These are phyloP conservation scores for Diadophis punctatus DNA, from an alignment of 2,113 vertebrate species.

Conservation along the genomic window DNA sequence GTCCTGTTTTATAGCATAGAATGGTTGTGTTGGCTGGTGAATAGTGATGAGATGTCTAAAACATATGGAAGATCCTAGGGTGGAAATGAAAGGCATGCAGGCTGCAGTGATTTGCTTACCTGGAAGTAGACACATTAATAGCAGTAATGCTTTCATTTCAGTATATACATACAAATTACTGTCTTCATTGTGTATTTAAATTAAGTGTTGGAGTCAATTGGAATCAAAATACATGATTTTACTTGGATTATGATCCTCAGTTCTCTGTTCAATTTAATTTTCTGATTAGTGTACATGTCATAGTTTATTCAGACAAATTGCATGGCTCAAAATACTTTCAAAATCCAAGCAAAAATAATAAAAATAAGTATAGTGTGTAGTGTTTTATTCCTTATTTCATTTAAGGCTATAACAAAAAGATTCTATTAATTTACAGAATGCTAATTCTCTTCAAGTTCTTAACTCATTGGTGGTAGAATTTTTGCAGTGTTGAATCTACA, in stretches of 20 bases:
- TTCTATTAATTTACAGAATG: accelerated
- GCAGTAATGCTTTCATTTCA: neutral
- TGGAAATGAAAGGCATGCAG: neutral
- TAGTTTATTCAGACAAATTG: neutral
- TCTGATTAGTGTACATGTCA: neutral
- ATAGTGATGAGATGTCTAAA: neutral
- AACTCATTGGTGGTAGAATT: neutral
- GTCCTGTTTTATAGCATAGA: neutral
- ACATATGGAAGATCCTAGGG: neutral
- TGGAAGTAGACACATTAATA: neutral
- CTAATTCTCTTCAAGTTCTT: slow-evolving; percentile 1
- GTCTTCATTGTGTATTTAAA: neutral
- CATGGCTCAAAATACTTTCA: neutral
- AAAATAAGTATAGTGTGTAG: no score
- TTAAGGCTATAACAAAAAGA: neutral
- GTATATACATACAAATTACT: neutral
- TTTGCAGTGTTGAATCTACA: neutral
- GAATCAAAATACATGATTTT: neutral
- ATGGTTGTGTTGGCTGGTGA: neutral
- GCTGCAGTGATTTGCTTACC: neutral
- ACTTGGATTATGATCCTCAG: neutral
- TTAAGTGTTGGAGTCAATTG: neutral
- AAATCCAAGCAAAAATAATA: neutral
- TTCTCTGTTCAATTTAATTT: neutral
- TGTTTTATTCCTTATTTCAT: no score